Evolutionary conservation across 2,113 vertebrate species (phyloP), one percentile per base, ranked within the genome.

Genomic region (Sinocyclocheilus grahami): DNA sequence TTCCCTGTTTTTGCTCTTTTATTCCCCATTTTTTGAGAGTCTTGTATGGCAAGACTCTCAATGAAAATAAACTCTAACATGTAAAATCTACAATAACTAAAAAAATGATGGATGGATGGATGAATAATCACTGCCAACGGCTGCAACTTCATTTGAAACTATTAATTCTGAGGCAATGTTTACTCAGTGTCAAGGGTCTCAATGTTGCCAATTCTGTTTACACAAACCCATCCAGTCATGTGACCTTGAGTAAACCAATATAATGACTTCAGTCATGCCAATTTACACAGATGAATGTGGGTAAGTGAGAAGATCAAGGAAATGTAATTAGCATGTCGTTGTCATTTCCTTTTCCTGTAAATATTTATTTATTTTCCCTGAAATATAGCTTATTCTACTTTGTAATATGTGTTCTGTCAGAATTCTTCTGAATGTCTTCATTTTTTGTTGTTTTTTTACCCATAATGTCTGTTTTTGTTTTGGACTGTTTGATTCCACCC

Each of bases 211-310:
- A 2, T 22, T 60, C 27, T 78, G 11, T 58, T 78, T 60, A 58
- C 53, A 60, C 53, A 78, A 37, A 78, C 9, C 53, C 4, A 11
- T 22, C 18, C 18, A 60, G 51, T 37, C 51, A 37, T 0, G 12
- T 24, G 78, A 79, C 33, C 22, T 24, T 16, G 55, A 24, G 20
- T 14, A 79, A 62, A 42, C 30, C 33, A 22, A 62, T n/a, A 39
- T 79, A 39, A 62, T 58, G 53, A 60, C 71, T 74, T 46, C 71
- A 74, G 71, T 74, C 33, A n/a, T 30, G 33, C 77, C 77, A n/a
- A n/a, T 60, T 79, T 33, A 20, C 27, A 39, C 30, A 37, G 18
- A 79, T 62, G 20, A 79, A 79, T 62, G 55, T 62, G 55, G 20
- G 11, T 79, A 39, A 42, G 71, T 42, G 71, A 22, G 71, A 39